Base-by-base conservation (phyloP, 2,797 vertebrate genomes). In the Esox lucius region DNA sequence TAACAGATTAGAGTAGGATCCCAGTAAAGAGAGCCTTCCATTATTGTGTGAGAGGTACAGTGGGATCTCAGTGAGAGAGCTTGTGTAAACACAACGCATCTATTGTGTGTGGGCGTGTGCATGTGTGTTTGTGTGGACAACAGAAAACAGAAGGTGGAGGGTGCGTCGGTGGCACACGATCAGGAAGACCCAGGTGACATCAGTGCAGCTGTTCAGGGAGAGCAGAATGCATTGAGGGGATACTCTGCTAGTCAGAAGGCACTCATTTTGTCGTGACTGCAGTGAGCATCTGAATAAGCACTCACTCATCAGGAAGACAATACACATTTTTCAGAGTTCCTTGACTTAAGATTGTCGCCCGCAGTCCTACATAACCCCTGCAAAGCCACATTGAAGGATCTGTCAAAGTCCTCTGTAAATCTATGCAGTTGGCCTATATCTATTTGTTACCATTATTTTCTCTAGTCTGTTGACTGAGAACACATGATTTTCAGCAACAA, bases 141-240 rank as follows among this genome's bases (percentile, higher is more conserved):
- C 39, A 68, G 28, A 67, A 31, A 33, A 33, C 35, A 24, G 17
- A 12, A 69, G 68, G 24, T 13, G 69, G 39, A 15, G n/a, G 42
- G 68, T n/a, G 66, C 2, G 35, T 11, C 35, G 9, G 49, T 48
- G 5, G 39, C 53, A 71, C 75, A 73, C 76, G 68, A 74, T 76
- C 19, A 59, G 65, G 82, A 85, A 71, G 79, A 79, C 77, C 83
- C 73, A 72, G 74, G 71, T 16, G 19, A 77, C 28, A 46, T 84
- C 81, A 78, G 75, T 75, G 73, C 86, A 87, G 83, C 77, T 84
- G 80, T 69, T 74, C 15, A 2, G 53, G 49, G 31, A 70, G 24
- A 77, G 22, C 15, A 46, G 17, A 39, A 3, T 71, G 75, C 77
- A 49, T 73, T 46, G 71, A 48, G 70, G 42, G 66, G 12, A 70